These are phyloP conservation scores for Buathra laborator DNA, from an alignment of 2,888 invertebrate genomes.

Conservation along the genomic window DNA sequence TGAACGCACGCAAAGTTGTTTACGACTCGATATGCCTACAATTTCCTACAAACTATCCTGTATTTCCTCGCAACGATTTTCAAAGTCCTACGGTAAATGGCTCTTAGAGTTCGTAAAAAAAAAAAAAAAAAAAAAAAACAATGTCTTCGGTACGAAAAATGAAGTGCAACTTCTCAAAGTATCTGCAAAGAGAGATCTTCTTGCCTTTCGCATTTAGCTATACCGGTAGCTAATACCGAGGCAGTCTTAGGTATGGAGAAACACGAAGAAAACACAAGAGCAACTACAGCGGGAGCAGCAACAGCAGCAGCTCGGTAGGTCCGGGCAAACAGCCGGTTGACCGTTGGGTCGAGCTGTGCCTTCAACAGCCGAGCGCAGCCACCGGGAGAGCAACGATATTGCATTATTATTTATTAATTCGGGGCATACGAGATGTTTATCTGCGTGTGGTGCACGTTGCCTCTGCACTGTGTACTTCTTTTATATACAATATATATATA, in stretches of 20 bases:
- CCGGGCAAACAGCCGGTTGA: constrained; percentile 56
- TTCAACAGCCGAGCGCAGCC: constrained; percentile 45
- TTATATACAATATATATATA: constrained; percentile 20
- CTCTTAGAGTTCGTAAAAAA: neutral
- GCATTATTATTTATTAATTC: constrained; percentile 85
- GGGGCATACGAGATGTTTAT: constrained; percentile 83
- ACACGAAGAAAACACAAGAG: constrained; percentile 6
- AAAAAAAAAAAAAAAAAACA: neutral
- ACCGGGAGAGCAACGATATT: constrained; percentile 78
- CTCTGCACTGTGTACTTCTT: constrained; percentile 52
- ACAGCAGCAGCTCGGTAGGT: constrained; percentile 2
- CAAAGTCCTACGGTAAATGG: neutral
- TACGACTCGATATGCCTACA: neutral
- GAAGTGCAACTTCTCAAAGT: neutral
- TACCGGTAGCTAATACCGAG: constrained; percentile 21
- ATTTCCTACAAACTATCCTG: neutral
- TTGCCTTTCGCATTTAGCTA: constrained; percentile 3
- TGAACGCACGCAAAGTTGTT: constrained; percentile 2
- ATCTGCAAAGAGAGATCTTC: constrained; percentile 18
- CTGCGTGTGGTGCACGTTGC: constrained; percentile 77
- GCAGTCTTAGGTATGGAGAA: constrained; percentile 45
- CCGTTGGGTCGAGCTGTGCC: constrained; percentile 68
- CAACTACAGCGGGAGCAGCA: neutral
- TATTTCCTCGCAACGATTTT: neutral
- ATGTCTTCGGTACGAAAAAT: neutral